Evolutionary conservation across 1,140 invertebrate genomes (phyloP).

Genomic region (Nomia melanderi): DNA sequence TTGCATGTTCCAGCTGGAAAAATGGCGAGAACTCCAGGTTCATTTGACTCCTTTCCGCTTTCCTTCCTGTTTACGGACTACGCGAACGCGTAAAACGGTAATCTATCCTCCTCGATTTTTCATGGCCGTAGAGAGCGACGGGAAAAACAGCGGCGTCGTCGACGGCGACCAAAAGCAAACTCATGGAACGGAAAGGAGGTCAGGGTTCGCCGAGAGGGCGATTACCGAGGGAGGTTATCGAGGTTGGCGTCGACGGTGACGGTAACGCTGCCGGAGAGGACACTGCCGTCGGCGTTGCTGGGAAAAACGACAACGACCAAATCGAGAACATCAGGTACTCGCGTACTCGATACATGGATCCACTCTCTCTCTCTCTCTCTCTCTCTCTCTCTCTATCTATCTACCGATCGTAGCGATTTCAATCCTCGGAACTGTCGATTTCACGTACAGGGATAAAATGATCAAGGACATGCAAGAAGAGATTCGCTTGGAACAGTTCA

Average conservation of each 20-base stretch:
- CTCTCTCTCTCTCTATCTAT: too few species aligned
- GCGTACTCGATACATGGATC: not conserved
- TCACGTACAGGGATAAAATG: slow-evolving; percentile 54
- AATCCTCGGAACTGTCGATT: not conserved
- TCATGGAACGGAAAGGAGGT: slow-evolving; percentile 48
- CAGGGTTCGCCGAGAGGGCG: slow-evolving; percentile 55
- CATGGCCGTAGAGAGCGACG: slow-evolving; percentile 16
- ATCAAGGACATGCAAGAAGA: slow-evolving; percentile 72
- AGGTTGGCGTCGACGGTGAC: not conserved
- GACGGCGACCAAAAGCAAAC: not conserved
- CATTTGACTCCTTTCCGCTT: not conserved
- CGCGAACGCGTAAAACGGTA: too few species aligned
- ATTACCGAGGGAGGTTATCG: slow-evolving; percentile 25
- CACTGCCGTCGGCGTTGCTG: too few species aligned
- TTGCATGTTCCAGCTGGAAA: slow-evolving; percentile 10
- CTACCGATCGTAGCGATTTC: too few species aligned
- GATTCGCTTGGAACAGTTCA: slow-evolving; percentile 66
- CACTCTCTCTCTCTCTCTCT: too few species aligned
- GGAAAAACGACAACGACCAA: not conserved
- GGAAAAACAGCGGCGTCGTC: too few species aligned
- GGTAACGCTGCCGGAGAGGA: too few species aligned
- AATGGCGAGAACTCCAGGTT: slow-evolving; percentile 23
- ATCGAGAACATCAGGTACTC: slow-evolving; percentile 8
- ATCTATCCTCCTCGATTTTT: not conserved
- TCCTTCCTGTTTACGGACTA: too few species aligned